These are phyloP conservation scores for Gallinago jamesoni DNA, from an alignment of 2,113 vertebrate species.

Conservation along the genomic window DNA sequence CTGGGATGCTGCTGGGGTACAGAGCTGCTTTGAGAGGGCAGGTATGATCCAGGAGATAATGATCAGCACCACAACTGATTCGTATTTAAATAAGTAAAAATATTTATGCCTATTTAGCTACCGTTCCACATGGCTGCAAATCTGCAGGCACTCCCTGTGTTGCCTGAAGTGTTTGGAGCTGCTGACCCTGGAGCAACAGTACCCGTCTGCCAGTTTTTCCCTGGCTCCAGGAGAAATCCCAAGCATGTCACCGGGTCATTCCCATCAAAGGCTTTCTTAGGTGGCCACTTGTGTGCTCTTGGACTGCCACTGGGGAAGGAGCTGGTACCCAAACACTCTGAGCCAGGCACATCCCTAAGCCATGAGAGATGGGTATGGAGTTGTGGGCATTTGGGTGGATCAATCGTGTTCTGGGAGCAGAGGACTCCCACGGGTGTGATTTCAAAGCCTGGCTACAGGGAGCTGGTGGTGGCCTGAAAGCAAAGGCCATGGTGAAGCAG, in stretches of 20 bases:
- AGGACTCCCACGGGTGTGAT: no score
- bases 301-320: not conserved
- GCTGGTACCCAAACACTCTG: not conserved
- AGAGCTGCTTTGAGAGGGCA: not conserved
- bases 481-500: not conserved
- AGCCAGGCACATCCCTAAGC: not conserved
- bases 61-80: not conserved
- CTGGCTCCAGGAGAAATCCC: not conserved
- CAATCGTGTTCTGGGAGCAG: not conserved
- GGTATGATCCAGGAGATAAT: not conserved
- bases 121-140: rapidly evolving
- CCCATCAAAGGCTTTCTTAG: not conserved
- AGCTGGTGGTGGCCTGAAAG: not conserved
- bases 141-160: not conserved
- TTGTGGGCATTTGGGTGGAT: not conserved
- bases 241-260: not conserved
- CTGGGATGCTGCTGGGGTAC: not conserved
- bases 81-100: not conserved
- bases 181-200: not conserved
- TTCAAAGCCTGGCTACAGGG: not conserved
- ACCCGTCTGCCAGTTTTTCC: not conserved
- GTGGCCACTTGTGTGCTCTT: not conserved
- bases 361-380: not conserved
- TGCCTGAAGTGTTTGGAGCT: not conserved
- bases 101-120: not conserved